Conservation (phyloP, 2,888 invertebrate genomes). For the Epistrophe grossulariae region DNA sequence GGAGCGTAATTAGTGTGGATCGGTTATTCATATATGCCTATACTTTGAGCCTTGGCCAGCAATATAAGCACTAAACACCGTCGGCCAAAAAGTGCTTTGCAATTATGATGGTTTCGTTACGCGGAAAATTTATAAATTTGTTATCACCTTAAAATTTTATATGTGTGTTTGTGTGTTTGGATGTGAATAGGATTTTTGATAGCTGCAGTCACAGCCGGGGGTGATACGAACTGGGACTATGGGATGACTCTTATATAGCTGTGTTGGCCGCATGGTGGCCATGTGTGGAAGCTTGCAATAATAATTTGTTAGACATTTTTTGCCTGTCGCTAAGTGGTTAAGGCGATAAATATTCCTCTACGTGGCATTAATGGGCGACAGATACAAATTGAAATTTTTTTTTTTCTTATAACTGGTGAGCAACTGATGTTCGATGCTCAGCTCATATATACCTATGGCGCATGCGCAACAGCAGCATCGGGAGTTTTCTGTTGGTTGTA, state of each 20-base stretch:
- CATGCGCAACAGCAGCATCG: background rate
- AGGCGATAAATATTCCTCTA: constrained; percentile 70
- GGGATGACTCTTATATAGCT: background rate
- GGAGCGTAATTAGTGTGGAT: constrained; percentile 74
- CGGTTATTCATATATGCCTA: constrained; percentile 47
- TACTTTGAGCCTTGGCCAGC: constrained; percentile 25
- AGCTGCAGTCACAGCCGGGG: constrained; percentile 33
- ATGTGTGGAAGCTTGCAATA: constrained; percentile 64
- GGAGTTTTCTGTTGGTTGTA: constrained; percentile 15
- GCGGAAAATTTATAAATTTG: constrained; percentile 72
- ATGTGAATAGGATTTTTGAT: constrained; percentile 42
- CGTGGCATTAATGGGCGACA: constrained; percentile 65
- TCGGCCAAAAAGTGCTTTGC: constrained; percentile 72
- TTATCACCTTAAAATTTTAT: constrained; percentile 61
- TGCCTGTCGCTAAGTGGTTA: constrained; percentile 73
- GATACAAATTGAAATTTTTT: constrained; percentile 74
- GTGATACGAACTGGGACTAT: background rate
- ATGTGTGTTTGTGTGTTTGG: constrained; percentile 6
- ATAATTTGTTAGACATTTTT: constrained; percentile 70
- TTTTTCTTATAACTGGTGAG: constrained; percentile 40
- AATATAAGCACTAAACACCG: constrained; percentile 50
- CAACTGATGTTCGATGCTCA: background rate
- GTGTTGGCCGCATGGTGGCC: constrained; percentile 5
- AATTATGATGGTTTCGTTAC: constrained; percentile 75
- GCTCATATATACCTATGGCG: too few relatives aligned